Evolutionary conservation across 2,888 invertebrate species (phyloP).

Genomic region (Spilarctia lutea): DNA sequence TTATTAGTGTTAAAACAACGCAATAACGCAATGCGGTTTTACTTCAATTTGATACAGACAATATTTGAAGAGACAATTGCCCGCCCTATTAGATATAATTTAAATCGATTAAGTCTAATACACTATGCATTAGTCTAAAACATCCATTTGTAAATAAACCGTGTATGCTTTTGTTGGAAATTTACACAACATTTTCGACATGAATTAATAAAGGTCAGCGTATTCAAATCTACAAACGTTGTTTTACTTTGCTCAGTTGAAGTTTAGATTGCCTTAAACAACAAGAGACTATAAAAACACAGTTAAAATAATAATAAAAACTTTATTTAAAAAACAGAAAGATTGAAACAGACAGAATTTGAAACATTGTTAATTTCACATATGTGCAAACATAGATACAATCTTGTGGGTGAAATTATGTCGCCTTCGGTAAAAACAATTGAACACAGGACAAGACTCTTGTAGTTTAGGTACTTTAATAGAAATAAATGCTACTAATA

Average conservation of each 20-base stretch:
- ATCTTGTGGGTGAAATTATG: too few species aligned
- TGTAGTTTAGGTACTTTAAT: neutral
- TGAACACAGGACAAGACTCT: neutral
- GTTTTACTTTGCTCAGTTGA: neutral
- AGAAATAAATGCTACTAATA: neutral
- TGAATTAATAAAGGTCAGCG: neutral
- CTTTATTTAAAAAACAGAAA: too few species aligned
- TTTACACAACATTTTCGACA: slow-evolving; percentile 19
- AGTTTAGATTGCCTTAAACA: neutral
- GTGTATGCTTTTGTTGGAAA: slow-evolving; percentile 22
- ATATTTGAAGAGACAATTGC: neutral
- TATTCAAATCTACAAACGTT: neutral
- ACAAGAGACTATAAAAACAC: neutral
- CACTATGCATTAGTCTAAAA: slow-evolving; percentile 30
- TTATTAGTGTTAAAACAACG: neutral
- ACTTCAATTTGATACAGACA: neutral
- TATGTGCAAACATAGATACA: too few species aligned
- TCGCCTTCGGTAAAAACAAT: too few species aligned
- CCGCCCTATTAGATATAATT: slow-evolving; percentile 18
- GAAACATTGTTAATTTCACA: too few species aligned
- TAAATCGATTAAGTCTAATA: slow-evolving; percentile 25
- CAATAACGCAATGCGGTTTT: neutral
- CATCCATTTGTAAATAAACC: slow-evolving; percentile 27
- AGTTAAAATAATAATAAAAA: too few species aligned
- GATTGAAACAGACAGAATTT: too few species aligned